Evolutionary conservation across 2,797 vertebrate genomes (phyloP).

Genomic region (Oophaga sylvatica): DNA sequence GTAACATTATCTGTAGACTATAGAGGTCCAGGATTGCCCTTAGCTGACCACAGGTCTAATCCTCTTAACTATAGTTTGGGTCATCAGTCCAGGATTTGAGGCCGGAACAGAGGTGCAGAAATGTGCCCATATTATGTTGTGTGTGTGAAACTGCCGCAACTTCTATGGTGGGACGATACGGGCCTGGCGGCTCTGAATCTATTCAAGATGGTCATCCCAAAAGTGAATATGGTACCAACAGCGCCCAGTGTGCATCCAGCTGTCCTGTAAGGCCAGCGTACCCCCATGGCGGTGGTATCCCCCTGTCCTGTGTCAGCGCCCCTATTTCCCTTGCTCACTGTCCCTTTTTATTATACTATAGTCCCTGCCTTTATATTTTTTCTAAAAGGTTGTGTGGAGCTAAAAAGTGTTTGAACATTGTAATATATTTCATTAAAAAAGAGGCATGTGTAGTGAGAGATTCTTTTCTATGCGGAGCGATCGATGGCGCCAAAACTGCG

Average conservation of each 20-base stretch:
- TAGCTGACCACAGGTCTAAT: too few species aligned
- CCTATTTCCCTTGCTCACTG: too few species aligned
- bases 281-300: background rate
- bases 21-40: too few species aligned
- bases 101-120: background rate
- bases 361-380: background rate
- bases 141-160: background rate
- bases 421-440: conserved; percentile 31
- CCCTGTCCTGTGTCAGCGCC: too few species aligned
- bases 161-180: background rate
- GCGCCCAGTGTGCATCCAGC: too few species aligned
- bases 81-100: background rate
- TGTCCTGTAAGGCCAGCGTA: too few species aligned
- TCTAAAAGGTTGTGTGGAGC: background rate
- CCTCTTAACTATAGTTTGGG: too few species aligned
- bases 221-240: too few species aligned
- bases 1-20: too few species aligned
- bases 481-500: too few species aligned
- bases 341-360: background rate
- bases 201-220: too few species aligned
- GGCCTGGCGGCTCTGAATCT: background rate
- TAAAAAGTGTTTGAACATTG: background rate
- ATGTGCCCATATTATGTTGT: background rate
- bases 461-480: background rate
- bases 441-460: conserved; percentile 6